Evolutionary conservation across 2,113 vertebrate genomes (phyloP), one percentile per base, ranked within the genome.

Genomic region (Leptobrachium leishanense): DNA sequence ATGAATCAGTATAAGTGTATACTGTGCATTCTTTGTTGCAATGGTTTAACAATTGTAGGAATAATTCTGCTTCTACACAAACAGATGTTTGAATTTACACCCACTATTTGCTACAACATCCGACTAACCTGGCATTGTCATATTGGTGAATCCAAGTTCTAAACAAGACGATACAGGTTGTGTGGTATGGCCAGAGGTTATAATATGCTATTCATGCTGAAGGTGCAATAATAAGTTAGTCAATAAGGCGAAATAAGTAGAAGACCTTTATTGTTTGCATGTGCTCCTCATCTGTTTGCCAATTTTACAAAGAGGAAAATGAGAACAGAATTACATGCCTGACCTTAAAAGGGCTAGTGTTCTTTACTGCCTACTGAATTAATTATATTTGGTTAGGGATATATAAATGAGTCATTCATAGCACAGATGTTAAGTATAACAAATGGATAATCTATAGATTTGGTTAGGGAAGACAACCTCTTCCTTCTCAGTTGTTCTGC

Each of bases 131-230:
- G 42, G 57, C 72, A 64, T 31, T 64, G 8, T 13, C 0, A 5
- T 53, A 53, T 53, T 66, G 41, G 43, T 54, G 39, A 39, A 53
- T 20, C 53, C 54, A 6, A 6, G 9, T 54, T 66, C 44, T 13
- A 31, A 54, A 55, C 39, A 75, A 42, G 20, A 65, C 43, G 20
- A 65, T 65, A 31, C 59, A 50, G 59, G 43, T 20, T 75, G 55
- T 46, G 43, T 10, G 13, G 54, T 15, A 31, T 31, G 20, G 20
- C 20, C 39, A 65, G 12, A 41, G 20, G 54, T 6, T 53, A 8
- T 9, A 54, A 20, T 72, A 43, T 75, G 59, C 59, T 62, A 46
- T 11, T 75, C 65, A 75, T 75, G 59, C 40, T 75, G 65, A 31
- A 39, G 62, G 42, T 44, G 43, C 59, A 65, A 8, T 64, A 75